A percentile compares a stretch with the other conserved stretches of the same genome.
Evolutionary conservation across 2,113 vertebrate genomes (phyloP).

Genomic region (Myiagra hebetior): DNA sequence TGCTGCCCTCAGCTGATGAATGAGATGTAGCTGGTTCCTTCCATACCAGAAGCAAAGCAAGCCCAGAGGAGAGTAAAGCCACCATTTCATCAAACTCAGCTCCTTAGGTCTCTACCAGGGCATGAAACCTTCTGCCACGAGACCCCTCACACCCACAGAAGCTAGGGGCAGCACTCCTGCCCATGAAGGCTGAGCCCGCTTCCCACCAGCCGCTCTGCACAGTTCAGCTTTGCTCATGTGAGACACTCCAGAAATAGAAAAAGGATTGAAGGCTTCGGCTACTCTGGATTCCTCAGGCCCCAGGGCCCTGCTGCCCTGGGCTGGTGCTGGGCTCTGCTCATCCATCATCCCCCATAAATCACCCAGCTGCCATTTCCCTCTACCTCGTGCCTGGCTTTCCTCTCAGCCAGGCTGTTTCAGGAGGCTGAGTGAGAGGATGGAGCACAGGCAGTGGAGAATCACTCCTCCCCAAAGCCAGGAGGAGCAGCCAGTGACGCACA

Average conservation of each 20-base stretch:
- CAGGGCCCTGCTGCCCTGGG: not conserved
- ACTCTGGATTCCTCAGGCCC: conserved; percentile 14
- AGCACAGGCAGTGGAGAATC: not conserved
- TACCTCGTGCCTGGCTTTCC: not conserved
- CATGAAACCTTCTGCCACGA: not conserved
- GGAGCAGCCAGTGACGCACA: not conserved
- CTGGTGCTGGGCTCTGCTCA: not conserved
- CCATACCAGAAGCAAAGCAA: not conserved
- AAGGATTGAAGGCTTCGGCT: conserved; percentile 1
- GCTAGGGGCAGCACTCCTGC: not conserved
- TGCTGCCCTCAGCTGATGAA: not conserved
- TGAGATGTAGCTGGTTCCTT: not conserved
- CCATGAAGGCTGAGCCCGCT: accelerated
- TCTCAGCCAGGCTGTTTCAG: not conserved
- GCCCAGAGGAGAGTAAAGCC: not conserved
- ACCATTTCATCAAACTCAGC: not conserved
- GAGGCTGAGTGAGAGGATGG: accelerated
- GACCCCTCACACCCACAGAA: not conserved
- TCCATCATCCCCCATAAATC: not conserved
- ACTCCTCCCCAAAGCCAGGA: not conserved
- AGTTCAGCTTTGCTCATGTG: not conserved
- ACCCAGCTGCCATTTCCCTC: not conserved
- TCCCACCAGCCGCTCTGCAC: not conserved
- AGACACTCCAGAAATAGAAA: conserved; percentile 58
- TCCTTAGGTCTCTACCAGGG: not conserved